Conservation (phyloP, 2,113 vertebrate genomes). For the Oncorhynchus keta region DNA sequence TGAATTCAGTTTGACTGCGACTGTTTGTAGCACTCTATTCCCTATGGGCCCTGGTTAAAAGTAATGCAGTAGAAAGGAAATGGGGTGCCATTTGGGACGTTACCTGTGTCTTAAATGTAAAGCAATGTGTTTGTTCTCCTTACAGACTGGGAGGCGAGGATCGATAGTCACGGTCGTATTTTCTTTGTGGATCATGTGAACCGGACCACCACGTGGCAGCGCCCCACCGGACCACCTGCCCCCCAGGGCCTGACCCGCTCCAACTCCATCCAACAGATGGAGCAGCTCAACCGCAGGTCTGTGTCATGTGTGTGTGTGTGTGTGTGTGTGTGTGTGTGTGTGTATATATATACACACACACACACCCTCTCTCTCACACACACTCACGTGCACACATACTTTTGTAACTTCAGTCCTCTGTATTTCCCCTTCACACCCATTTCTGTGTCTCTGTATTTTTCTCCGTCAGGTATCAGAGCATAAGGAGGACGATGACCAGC, state of each 20-base stretch:
- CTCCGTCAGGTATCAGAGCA: conserved; percentile 90
- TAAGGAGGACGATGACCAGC: conserved; percentile 94
- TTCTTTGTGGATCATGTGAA: conserved; percentile 99
- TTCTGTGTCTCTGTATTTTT: not conserved
- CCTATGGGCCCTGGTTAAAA: not conserved
- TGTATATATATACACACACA: no score
- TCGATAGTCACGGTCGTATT: conserved; percentile 96
- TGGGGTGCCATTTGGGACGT: no score
- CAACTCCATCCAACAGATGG: conserved; percentile 98
- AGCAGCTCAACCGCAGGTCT: conserved; percentile 96
- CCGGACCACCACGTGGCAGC: conserved; percentile 97
- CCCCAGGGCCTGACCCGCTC: conserved; percentile 94
- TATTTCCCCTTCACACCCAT: not conserved
- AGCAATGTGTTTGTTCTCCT: not conserved
- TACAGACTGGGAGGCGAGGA: conserved; percentile 96
- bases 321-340: no score
- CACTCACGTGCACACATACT: no score
- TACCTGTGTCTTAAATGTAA: no score
- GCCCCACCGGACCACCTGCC: conserved; percentile 91
- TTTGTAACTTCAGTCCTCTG: no score
- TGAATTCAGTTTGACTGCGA: no score
- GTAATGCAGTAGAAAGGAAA: no score
- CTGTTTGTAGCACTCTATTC: not conserved
- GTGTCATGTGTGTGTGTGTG: not conserved
- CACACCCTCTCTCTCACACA: no score